Conservation (phyloP, 2,113 vertebrate genomes). For the Nothobranchius furzeri region DNA sequence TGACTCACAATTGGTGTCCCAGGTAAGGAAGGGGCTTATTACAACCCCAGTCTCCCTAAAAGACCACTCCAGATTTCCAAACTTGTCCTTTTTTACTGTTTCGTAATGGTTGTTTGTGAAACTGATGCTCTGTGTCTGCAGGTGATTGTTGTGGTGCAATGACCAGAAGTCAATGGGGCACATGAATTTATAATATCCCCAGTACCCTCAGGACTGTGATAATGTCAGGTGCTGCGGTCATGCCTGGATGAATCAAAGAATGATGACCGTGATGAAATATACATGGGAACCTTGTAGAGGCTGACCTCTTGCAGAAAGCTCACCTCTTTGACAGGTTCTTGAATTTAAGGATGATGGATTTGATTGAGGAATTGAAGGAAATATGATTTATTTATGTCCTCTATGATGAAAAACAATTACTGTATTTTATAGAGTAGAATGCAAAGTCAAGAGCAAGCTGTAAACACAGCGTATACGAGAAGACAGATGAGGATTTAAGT, state of each 20-base stretch:
- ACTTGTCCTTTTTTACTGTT: conserved; percentile 6
- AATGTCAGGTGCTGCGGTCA: conserved; percentile 65
- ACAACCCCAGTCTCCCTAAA: conserved; percentile 34
- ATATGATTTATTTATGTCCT: neutral
- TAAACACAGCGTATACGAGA: conserved; percentile 14
- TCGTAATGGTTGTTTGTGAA: conserved; percentile 39
- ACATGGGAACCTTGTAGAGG: conserved; percentile 52
- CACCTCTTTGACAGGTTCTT: neutral
- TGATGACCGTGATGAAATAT: conserved; percentile 66
- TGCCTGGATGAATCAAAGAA: conserved; percentile 59
- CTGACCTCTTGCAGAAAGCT: conserved; percentile 52
- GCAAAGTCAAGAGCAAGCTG: conserved; percentile 22
- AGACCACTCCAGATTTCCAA: conserved; percentile 16
- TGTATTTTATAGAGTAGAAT: conserved; percentile 4
- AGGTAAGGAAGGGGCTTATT: conserved; percentile 51
- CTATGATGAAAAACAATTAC: neutral
- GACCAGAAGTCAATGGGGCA: conserved; percentile 62
- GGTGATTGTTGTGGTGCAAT: conserved; percentile 38
- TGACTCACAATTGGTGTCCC: conserved; percentile 13
- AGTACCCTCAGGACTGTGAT: conserved; percentile 49
- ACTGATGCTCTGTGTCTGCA: conserved; percentile 22
- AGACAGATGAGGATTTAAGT: conserved; percentile 47
- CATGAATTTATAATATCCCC: conserved; percentile 68
- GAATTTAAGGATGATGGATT: neutral
- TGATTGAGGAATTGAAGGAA: neutral